phyloP scores from a whole-genome alignment of 2,113 vertebrate species.

The Sula dactylatra region DNA sequence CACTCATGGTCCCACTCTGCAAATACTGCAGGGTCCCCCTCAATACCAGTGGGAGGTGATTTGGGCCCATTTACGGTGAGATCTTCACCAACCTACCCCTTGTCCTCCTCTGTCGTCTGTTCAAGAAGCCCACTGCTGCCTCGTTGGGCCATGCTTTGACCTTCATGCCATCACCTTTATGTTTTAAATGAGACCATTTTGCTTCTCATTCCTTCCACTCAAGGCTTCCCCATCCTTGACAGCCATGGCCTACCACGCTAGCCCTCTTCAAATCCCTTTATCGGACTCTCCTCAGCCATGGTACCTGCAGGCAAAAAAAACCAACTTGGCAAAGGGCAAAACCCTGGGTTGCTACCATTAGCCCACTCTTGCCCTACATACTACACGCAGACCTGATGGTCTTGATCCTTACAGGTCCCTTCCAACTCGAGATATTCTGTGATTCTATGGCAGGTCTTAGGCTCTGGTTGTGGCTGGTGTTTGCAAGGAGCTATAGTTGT shows the following conservation, averaged over 20 bases:
- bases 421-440: not conserved
- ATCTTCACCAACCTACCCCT: not conserved
- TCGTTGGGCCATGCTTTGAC: not conserved
- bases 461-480: not conserved
- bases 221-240: not conserved
- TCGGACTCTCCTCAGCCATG: not conserved
- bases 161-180: not conserved
- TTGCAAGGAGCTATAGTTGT: not conserved
- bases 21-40: not conserved
- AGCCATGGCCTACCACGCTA: accelerated
- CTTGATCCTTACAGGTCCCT: not conserved
- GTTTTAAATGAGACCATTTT: not conserved
- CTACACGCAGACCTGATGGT: not conserved
- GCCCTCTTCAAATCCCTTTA: not conserved
- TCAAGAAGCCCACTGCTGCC: not conserved
- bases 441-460: not conserved
- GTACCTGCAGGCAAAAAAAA: not conserved
- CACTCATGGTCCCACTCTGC: slow-evolving; percentile 22
- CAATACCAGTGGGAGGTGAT: not conserved
- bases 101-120: not conserved
- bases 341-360: not conserved
- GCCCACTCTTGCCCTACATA: not conserved
- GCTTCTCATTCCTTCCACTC: not conserved
- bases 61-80: not conserved
- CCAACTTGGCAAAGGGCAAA: not conserved